Base-by-base conservation (phyloP, 2,797 vertebrate species). In the Syngnathus rostellatus region DNA sequence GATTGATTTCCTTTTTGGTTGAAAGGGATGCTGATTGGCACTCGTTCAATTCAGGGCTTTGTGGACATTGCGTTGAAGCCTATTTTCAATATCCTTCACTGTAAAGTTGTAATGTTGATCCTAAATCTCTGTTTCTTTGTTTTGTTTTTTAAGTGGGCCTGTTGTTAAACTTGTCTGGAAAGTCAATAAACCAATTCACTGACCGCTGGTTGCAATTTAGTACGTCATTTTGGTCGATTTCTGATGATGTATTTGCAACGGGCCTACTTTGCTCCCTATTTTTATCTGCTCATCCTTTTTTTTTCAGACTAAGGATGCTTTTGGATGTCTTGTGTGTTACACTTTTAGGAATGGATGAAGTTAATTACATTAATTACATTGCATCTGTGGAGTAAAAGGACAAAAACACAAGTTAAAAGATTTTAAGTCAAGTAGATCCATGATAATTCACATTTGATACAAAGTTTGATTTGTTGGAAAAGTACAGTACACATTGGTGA, bases 111-210 rank as follows among this genome's bases (percentile, higher is more conserved):
- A 83, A 83, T 50, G 71, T 86, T 82, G 67, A 78, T 82, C 80
- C 77, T 85, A 68, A 75, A 75, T 74, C 69, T 77, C 72, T 68
- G 78, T 85, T 86, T 79, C 53, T 79, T 76, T 74, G 68, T 72
- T 72, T 38, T 74, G 68, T 82, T 83, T 83, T 84, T 81, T 57
- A 83, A 87, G 82, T 89, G 86, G 81, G 81, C 83, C 82, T 87
- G 85, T 87, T 85, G 84, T 86, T 86, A 74, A 81, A 81, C 75
- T 86, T 84, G 84, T 89, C 85, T 85, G 82, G 82, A 83, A 86
- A 86, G 70, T 85, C 81, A 90, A 88, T 89, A 90, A 89, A 89
- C 85, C 85, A 82, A 81, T 83, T 85, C 83, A 85, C 85, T 46
- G 74, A 83, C 43, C 17, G 55, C 17, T 31, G 16, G 9, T 61